Percentiles rank a stretch among this genome's conserved stretches.
phyloP scores from a whole-genome alignment of 2,797 vertebrate genomes.

The Melanotaenia trifasciata region DNA sequence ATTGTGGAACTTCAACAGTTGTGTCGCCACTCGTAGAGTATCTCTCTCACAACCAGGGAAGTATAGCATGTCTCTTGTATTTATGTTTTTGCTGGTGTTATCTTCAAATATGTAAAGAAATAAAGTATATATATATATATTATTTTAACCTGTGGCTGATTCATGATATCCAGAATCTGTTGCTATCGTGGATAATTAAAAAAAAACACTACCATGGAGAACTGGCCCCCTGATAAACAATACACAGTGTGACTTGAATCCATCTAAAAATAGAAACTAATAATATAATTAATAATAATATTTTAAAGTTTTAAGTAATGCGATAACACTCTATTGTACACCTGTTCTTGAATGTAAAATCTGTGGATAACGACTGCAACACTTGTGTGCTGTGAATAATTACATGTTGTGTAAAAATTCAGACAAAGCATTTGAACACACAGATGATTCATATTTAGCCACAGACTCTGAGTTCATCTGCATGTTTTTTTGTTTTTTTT shows the following conservation, averaged over 20 bases:
- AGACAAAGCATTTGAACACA: constrained; percentile 20
- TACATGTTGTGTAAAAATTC: constrained; percentile 24
- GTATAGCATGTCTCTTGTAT: too few relatives aligned
- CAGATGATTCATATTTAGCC: constrained; percentile 39
- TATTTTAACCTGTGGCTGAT: too few relatives aligned
- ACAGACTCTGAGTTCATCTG: constrained; percentile 54
- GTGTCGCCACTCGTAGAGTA: too few relatives aligned
- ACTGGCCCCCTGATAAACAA: neutral
- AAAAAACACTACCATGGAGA: too few relatives aligned
- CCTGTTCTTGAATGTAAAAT: neutral
- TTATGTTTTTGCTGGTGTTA: too few relatives aligned
- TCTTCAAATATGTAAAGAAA: too few relatives aligned
- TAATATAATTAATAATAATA: neutral
- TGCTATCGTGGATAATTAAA: neutral
- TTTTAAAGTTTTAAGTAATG: neutral
- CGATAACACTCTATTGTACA: neutral
- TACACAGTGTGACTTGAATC: neutral
- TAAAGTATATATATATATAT: too few relatives aligned
- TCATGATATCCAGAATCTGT: too few relatives aligned
- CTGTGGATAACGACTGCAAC: neutral
- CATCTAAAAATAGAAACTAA: neutral
- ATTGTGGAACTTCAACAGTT: too few relatives aligned
- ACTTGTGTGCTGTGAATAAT: constrained; percentile 3
- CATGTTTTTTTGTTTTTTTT: constrained; percentile 66
- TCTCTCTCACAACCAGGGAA: too few relatives aligned